Conservation (phyloP, 2,888 invertebrate species). For the Phrixothrix hirtus region DNA sequence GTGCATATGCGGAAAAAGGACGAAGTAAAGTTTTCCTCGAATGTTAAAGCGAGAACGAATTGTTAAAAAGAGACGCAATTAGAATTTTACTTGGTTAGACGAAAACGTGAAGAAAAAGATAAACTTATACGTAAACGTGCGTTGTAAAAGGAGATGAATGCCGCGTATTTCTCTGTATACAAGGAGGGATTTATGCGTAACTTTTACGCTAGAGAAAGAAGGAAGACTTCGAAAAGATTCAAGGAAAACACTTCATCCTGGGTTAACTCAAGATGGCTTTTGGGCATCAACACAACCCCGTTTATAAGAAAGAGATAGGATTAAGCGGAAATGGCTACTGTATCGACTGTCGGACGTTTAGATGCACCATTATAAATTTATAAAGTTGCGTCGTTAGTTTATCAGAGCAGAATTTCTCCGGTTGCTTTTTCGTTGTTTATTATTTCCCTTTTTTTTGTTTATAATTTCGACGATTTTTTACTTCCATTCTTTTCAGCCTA, state of each 20-base stretch:
- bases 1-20: slow-evolving; percentile 15
- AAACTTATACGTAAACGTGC: neutral
- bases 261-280: slow-evolving; percentile 25
- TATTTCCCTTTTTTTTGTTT: too few relatives aligned
- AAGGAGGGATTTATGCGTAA: neutral
- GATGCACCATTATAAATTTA: slow-evolving; percentile 8
- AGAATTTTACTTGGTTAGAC: slow-evolving; percentile 1
- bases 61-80: slow-evolving; percentile 8
- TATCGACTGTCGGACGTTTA: slow-evolving; percentile 14
- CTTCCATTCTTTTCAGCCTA: too few relatives aligned
- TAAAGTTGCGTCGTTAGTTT: slow-evolving; percentile 5
- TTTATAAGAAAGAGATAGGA: slow-evolving; percentile 24
- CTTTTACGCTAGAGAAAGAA: slow-evolving; percentile 10
- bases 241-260: slow-evolving; percentile 20
- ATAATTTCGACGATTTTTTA: too few relatives aligned
- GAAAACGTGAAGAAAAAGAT: neutral
- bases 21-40: slow-evolving; percentile 9
- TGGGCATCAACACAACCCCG: slow-evolving; percentile 23
- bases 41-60: slow-evolving; percentile 8
- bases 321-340: slow-evolving; percentile 21
- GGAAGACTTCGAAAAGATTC: slow-evolving; percentile 15
- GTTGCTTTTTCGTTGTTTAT: too few relatives aligned
- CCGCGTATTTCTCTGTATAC: neutral
- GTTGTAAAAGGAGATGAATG: neutral
- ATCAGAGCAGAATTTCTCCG: slow-evolving; percentile 1